Evolutionary conservation across 2,888 invertebrate species (phyloP).

Genomic region (Myathropa florea): DNA sequence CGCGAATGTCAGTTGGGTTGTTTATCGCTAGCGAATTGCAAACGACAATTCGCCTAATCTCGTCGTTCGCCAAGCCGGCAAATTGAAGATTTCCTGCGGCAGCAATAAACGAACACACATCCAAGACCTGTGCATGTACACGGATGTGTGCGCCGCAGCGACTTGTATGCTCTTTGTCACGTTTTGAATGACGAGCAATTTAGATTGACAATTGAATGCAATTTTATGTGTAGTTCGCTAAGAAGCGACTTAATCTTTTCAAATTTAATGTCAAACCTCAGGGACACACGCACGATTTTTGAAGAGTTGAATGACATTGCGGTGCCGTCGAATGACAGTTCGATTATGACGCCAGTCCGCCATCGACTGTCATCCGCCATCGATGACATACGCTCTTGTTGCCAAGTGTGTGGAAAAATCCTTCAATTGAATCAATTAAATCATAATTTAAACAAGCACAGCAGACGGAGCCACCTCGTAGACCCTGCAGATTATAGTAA

Average conservation of each 20-base stretch:
- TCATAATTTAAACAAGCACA: constrained; percentile 23
- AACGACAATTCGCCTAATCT: constrained; percentile 8
- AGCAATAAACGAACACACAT: background rate
- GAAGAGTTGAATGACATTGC: background rate
- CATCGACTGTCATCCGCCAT: too few relatives aligned
- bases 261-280: background rate
- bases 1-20: background rate
- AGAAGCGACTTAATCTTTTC: background rate
- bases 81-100: constrained; percentile 62
- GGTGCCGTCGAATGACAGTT: background rate
- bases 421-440: constrained; percentile 59
- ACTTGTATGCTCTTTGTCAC: constrained; percentile 29
- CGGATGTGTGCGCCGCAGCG: background rate
- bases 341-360: background rate
- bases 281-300: background rate
- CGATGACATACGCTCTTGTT: background rate
- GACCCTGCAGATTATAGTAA: constrained; percentile 8
- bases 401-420: constrained; percentile 23
- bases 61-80: constrained; percentile 2
- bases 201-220: constrained; percentile 45
- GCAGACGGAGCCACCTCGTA: background rate
- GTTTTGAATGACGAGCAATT: constrained; percentile 38
- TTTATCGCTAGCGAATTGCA: background rate
- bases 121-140: background rate
- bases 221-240: background rate